Evolutionary conservation across 2,888 invertebrate genomes (phyloP).

Genomic region (Pammene aurita): DNA sequence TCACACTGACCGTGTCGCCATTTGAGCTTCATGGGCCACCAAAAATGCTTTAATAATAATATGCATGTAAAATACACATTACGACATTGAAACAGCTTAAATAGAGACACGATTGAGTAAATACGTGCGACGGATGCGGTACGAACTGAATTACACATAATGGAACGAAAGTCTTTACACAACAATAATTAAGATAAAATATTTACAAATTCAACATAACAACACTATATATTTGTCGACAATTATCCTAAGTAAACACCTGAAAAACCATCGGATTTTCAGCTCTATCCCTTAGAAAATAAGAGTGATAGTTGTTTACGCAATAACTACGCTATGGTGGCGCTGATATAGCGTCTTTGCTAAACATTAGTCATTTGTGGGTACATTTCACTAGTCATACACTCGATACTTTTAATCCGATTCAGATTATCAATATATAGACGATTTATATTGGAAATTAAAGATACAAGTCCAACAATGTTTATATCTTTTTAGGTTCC

Average conservation of each 20-base stretch:
- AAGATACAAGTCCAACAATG: too few species aligned
- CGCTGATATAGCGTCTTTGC: slow-evolving; percentile 12
- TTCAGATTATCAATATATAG: not conserved
- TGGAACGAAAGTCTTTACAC: slow-evolving; percentile 66
- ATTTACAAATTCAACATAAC: slow-evolving; percentile 71
- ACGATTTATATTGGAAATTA: too few species aligned
- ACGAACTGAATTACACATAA: slow-evolving; percentile 36
- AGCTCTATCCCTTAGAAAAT: slow-evolving; percentile 8
- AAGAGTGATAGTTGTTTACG: slow-evolving; percentile 18
- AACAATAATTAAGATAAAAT: slow-evolving; percentile 71
- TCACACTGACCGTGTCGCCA: slow-evolving; percentile 18
- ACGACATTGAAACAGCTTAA: slow-evolving; percentile 3
- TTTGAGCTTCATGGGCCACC: not conserved
- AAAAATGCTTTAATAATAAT: slow-evolving; percentile 14
- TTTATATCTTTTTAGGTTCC: too few species aligned
- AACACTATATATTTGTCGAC: slow-evolving; percentile 55
- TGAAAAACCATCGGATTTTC: slow-evolving; percentile 16
- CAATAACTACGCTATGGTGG: slow-evolving; percentile 1
- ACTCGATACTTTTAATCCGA: not conserved
- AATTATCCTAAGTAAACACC: slow-evolving; percentile 47
- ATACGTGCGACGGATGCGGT: slow-evolving; percentile 19
- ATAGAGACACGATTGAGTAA: slow-evolving; percentile 8
- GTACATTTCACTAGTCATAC: slow-evolving; percentile 10
- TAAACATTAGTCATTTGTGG: slow-evolving; percentile 6
- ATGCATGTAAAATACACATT: slow-evolving; percentile 15